A percentile compares a stretch with the other conserved stretches of the same genome.
Conservation (phyloP, 2,797 vertebrate genomes). For the Setipinna tenuifilis region DNA sequence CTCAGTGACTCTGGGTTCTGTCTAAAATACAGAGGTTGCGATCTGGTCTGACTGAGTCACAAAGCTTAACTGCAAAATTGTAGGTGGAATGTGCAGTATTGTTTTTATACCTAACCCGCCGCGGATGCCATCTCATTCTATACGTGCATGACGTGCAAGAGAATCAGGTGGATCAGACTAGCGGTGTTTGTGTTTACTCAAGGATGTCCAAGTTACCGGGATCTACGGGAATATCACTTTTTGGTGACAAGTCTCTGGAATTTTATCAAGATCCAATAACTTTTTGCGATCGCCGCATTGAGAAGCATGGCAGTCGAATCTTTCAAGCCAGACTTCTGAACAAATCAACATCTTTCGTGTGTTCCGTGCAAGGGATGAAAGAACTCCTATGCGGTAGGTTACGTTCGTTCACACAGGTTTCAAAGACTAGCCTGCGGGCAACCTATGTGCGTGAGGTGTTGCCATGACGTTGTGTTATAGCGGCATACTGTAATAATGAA, state of each 20-base stretch:
- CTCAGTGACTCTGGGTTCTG: background rate
- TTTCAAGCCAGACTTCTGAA: slow-evolving; percentile 68
- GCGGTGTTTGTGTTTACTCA: background rate
- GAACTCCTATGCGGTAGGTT: slow-evolving; percentile 56
- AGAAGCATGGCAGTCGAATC: slow-evolving; percentile 64
- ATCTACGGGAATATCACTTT: slow-evolving; percentile 64
- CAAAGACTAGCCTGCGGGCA: too few species aligned
- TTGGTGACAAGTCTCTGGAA: slow-evolving; percentile 71
- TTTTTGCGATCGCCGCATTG: slow-evolving; percentile 63
- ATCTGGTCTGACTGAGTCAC: background rate
- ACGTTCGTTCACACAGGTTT: background rate
- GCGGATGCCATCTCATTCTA: background rate
- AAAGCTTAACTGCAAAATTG: background rate
- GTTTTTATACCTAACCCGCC: background rate
- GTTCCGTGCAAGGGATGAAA: slow-evolving; percentile 60
- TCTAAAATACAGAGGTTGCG: background rate
- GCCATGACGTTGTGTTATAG: background rate
- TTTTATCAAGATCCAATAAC: slow-evolving; percentile 70
- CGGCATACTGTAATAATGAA: background rate
- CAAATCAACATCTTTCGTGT: slow-evolving; percentile 66
- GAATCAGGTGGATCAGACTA: background rate
- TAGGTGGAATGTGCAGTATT: background rate
- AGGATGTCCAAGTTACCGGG: slow-evolving; percentile 56
- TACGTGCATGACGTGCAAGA: background rate
- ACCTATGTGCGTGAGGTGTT: background rate